Evolutionary conservation across 2,888 invertebrate genomes (phyloP).

Genomic region (Volucella bombylans): DNA sequence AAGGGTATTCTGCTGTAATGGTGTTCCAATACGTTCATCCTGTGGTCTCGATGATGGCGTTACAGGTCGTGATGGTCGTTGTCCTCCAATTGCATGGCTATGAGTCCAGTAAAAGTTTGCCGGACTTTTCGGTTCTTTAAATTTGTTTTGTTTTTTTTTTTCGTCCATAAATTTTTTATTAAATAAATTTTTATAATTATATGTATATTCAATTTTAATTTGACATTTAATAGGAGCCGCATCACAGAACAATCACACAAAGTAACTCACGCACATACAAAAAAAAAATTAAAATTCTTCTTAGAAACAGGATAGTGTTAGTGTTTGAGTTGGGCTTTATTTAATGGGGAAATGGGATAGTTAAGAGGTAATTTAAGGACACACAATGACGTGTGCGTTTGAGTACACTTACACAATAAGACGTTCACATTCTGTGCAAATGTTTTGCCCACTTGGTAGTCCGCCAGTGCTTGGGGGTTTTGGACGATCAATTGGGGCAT

Average conservation of each 20-base stretch:
- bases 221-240: not conserved
- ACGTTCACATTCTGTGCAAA: constrained; percentile 98
- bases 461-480: constrained; percentile 87
- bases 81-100: constrained; percentile 89
- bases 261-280: constrained; percentile 55
- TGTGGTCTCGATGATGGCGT: constrained; percentile 80
- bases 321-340: constrained; percentile 15
- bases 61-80: constrained; percentile 84
- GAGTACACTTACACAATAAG: constrained; percentile 96
- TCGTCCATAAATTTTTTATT: constrained; percentile 41
- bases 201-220: constrained; percentile 23
- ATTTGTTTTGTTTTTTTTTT: constrained; percentile 44
- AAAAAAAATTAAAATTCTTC: constrained; percentile 2
- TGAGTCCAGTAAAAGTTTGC: constrained; percentile 88
- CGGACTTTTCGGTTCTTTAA: constrained; percentile 80
- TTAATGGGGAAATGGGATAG: constrained; percentile 1
- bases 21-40: constrained; percentile 82
- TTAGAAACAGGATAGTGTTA: constrained; percentile 21
- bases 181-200: constrained; percentile 20
- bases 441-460: constrained; percentile 93
- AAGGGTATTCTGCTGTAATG: constrained; percentile 84
- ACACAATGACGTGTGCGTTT: constrained; percentile 35
- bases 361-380: constrained; percentile 29
- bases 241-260: constrained; percentile 20
- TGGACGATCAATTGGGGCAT: constrained; percentile 88